Base-by-base conservation (phyloP, 2,888 invertebrate species). In the Balanococcus diminutus region DNA sequence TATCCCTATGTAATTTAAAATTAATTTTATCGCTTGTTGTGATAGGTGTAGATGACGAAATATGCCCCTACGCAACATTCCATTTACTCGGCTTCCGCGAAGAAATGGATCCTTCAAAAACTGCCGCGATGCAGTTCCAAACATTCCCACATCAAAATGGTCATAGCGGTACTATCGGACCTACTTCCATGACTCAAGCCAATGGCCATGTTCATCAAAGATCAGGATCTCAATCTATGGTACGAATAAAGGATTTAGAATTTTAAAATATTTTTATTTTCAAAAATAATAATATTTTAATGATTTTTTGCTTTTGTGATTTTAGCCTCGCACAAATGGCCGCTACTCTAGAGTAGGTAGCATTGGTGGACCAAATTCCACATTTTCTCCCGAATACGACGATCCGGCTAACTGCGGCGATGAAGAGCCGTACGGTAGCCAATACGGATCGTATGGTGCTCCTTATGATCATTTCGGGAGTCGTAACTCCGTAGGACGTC, bases 1-100 rank as follows among this genome's bases (percentile, higher is more conserved):
- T 72, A 42, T 42, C 14, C 4, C 61, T 22, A 56, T 9, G 19
- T 8, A 11, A 56, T 56, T 56, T 8, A 19, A 1, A 22, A 56
- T 14, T 56, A 6, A n/a, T n/a, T n/a, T n/a, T n/a, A n/a, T n/a
- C n/a, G n/a, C n/a, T n/a, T n/a, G n/a, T n/a, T 56, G 87, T 88
- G 88, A 87, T 88, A 90, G 87, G 92, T 95, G 96, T 96, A 90
- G 96, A 96, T 94, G 96, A 98, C 90, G 97, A 97, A 91, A 97
- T 98, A 90, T 97, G 97, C 91, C 98, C 98, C 72, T 98, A 98
- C 91, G 98, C 98, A 9, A 98, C 98, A 67, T 98, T 98, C 95
- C 97, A 98, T 90, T 92, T 97, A 89, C 93, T 97, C 86, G 97
- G 96, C 88, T 97, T 97, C 94, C 95, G 97, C 89, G 96, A 97